A percentile compares a stretch with the other conserved stretches of the same genome.
These are phyloP conservation scores for Alentia gelatinosa DNA, from an alignment of 2,888 invertebrate species.

Conservation along the genomic window DNA sequence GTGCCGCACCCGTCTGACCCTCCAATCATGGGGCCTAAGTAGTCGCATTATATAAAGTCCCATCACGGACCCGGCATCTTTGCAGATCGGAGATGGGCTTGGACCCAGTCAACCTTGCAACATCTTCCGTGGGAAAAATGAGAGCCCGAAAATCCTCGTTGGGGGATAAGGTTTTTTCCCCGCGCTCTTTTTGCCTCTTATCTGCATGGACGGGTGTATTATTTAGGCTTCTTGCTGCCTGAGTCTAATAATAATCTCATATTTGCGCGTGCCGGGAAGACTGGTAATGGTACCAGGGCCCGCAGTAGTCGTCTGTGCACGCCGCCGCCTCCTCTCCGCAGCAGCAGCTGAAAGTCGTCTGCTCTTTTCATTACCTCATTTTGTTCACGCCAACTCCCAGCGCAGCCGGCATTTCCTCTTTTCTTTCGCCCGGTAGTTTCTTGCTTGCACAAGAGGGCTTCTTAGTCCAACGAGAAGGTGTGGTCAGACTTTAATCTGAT, in stretches of 20 bases:
- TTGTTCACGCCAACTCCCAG: background rate
- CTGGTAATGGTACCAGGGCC: background rate
- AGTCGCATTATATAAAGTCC: conserved; percentile 49
- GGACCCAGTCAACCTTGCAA: conserved; percentile 4
- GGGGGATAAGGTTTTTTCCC: background rate
- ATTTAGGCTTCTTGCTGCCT: background rate
- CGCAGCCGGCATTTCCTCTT: background rate
- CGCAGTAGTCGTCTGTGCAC: background rate
- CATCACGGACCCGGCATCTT: background rate
- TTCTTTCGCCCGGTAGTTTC: background rate
- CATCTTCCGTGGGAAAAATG: conserved; percentile 22
- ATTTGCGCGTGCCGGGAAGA: conserved; percentile 34
- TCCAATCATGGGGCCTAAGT: conserved; percentile 37
- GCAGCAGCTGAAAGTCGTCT: conserved; percentile 12
- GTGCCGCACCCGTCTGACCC: conserved; percentile 32
- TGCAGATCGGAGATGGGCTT: conserved; percentile 13
- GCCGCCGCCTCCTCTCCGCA: background rate
- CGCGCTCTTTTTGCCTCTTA: background rate
- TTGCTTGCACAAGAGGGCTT: background rate
- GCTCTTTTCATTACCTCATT: background rate
- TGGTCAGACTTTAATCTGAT: conserved; percentile 37
- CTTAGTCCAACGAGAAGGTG: background rate
- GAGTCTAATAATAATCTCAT: background rate
- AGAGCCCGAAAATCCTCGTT: background rate
- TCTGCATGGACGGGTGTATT: conserved; percentile 5